These are phyloP conservation scores for Bergia puertoricense DNA, from an alignment of 92 coral and sea anemone genomes.

Conservation along the genomic window DNA sequence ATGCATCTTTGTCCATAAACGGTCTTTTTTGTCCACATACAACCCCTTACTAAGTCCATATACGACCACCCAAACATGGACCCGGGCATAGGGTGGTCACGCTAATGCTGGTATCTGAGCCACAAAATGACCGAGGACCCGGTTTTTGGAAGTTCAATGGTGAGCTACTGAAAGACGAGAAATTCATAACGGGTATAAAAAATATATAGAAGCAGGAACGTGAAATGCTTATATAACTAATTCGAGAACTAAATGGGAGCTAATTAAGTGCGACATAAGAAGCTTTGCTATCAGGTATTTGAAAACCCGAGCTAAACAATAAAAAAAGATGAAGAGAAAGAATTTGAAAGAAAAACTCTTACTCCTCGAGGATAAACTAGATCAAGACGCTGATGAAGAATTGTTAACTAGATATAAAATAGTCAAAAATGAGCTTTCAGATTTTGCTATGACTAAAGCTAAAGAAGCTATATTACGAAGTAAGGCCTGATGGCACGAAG, in stretches of 20 bases:
- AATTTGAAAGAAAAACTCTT: background rate
- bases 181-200: background rate
- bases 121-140: background rate
- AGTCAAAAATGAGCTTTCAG: background rate
- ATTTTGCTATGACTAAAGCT: background rate
- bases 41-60: too few species aligned
- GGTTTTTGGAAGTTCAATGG: slow-evolving; percentile 6
- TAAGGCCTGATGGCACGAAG: background rate
- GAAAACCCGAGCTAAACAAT: background rate
- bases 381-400: background rate
- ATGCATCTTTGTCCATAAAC: too few species aligned
- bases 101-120: background rate
- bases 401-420: background rate
- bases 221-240: background rate
- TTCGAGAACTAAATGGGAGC: too few species aligned
- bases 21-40: too few species aligned
- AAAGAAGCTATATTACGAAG: background rate
- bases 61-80: background rate
- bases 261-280: background rate
- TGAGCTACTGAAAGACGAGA: background rate
- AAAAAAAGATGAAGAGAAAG: background rate
- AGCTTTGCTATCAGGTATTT: background rate
- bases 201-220: background rate
- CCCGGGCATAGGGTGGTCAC: background rate
- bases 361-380: background rate